phyloP scores from a whole-genome alignment of 1,140 invertebrate species.

The Orius insidiosus region DNA sequence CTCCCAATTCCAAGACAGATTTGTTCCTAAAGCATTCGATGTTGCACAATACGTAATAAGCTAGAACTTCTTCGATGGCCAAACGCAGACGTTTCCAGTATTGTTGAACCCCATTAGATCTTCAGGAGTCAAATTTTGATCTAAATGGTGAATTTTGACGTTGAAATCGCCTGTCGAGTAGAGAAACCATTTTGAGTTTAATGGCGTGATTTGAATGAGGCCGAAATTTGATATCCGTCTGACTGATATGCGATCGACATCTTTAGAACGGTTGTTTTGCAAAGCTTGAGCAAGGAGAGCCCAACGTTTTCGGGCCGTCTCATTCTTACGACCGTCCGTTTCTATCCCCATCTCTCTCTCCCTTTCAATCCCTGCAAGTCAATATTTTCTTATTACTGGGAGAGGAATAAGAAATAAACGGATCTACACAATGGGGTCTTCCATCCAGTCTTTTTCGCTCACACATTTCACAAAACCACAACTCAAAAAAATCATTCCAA shows the following conservation, averaged over 20 bases:
- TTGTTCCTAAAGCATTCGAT: constrained; percentile 38
- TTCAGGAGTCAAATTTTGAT: constrained; percentile 41
- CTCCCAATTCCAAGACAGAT: constrained; percentile 59
- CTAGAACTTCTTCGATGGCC: constrained; percentile 74
- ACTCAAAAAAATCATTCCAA: too few relatives aligned
- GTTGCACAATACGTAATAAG: constrained; percentile 54
- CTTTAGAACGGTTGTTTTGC: constrained; percentile 24
- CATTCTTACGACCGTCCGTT: constrained; percentile 15
- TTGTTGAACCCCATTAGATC: constrained; percentile 75
- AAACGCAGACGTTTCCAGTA: constrained; percentile 79
- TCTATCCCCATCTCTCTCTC: constrained; percentile 9
- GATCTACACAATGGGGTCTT: too few relatives aligned
- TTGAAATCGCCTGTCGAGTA: constrained; percentile 28
- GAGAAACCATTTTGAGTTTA: constrained; percentile 36
- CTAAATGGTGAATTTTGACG: constrained; percentile 37
- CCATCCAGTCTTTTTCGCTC: too few relatives aligned
- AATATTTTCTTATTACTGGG: background rate
- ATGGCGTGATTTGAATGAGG: constrained; percentile 15
- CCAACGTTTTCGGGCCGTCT: constrained; percentile 43
- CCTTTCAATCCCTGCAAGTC: constrained; percentile 4
- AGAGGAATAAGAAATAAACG: too few relatives aligned
- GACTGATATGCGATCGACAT: constrained; percentile 25
- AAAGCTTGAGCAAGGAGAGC: constrained; percentile 46
- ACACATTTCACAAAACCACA: too few relatives aligned
- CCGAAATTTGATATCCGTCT: constrained; percentile 10